Base-by-base conservation (phyloP, 2,113 vertebrate genomes). In the Dromaius novaehollandiae region DNA sequence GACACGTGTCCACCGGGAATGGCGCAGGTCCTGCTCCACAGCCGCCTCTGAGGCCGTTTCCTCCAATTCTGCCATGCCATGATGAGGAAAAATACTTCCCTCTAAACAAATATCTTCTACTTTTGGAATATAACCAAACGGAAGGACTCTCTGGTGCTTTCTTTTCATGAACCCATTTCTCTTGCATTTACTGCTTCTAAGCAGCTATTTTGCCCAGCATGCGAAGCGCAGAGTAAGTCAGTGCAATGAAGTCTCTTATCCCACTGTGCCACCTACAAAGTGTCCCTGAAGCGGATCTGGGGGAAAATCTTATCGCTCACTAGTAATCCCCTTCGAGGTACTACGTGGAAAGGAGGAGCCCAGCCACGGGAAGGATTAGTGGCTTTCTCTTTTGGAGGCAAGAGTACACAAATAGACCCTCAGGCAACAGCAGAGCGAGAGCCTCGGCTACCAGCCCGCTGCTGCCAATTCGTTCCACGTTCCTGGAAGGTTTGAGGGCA, bases 371-470 rank as follows among this genome's bases (percentile, higher is more conserved):
- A 38, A 38, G 38, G 38, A 8, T 38, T 38, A 38, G 38, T 38
- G 38, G 38, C 38, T 42, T 11, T 44, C 40, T 84, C 25, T 66
- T 56, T 48, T 34, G 36, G 28, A 50, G n/a, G 13, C 12, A 46
- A 42, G 56, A 5, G 36, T 8, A 8, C 34, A 7, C 24, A 34
- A 9, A 65, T 4, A 40, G 66, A 32, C 36, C 2, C 34, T 44
- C 19, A 34, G 0, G 4, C 60, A 42, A 7, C 6, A 4, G n/a
- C 13, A 7, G 28, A 68, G n/a, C 5, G 17, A 40, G 34, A 42
- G 50, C 44, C 1, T 11, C 14, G 13, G 0, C 32, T 30, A 19
- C 42, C 50, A 9, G 32, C 14, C 22, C 68, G 48, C 32, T 8
- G 32, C 16, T 30, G 19, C 38, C 34, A 5, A 5, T 8, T 46